Evolutionary conservation across 37 sponge, comb jelly and placozoan species (phyloP), one percentile per base, ranked within the genome.

Genomic region (Ephydatia muelleri): DNA sequence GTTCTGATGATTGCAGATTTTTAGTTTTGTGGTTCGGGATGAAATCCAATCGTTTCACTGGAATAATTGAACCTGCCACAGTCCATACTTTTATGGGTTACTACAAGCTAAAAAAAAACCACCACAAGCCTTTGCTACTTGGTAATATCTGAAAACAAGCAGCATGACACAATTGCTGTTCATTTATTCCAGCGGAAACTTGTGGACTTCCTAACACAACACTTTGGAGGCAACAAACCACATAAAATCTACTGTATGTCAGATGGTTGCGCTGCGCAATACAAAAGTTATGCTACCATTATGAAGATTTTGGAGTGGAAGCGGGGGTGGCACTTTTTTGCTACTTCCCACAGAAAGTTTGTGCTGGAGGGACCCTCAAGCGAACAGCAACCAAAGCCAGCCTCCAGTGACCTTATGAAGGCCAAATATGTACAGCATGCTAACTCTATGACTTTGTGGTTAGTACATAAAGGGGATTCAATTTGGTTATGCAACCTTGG

Each of bases 301-400:
- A 85, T 43, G 72, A 28, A 49, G 90, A 90, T 38, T 90, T 85
- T 75, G 84, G 84, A 16, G 39, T 88, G 13, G 22, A 28, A 70
- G 89, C 83, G 72, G 84, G n/a, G 83, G 69, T 88, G 89, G 89
- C 85, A 90, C 66, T 84, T 90, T 81, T 82, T 48, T 35, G 87
- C 87, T 23, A 87, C 88, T 68, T 84, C 85, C 29, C 85, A 90
- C 85, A 82, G 86, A 23, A 90, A 90, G 43, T 78, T 83, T 48
- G 91, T 35, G 27, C 86, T 31, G 91, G 91, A 70, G 86, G 91
- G 5, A 90, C 91, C 12, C 83, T 90, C 27, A 90, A 85, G 38
- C 78, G 83, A 27, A 68, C 82, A 25, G 91, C 91, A 39, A 79
- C 86, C 49, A 69, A 66, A 47, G 86, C 86, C 34, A 91, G 86